Evolutionary conservation across 2,113 vertebrate species (phyloP), one percentile per base, ranked within the genome.

Genomic region (Sylvicapra grimmia): DNA sequence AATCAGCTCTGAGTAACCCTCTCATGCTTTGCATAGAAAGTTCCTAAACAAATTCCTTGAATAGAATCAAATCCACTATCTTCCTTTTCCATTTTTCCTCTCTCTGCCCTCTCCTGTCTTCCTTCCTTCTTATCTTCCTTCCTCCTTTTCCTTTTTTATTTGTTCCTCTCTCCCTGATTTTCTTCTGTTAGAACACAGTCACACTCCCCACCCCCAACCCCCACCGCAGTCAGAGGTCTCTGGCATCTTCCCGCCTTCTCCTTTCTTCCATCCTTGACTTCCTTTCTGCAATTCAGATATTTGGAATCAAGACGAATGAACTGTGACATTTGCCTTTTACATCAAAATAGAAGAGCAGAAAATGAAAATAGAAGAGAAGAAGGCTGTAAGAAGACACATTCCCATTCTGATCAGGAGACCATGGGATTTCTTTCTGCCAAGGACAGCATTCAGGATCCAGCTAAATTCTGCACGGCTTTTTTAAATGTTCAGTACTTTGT

Each of bases 321-420:
- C 58, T 25, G 13, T 72, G 88, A 87, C 75, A 68, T 89, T 96
- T 97, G 63, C 77, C 83, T 97, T 97, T 92, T 18, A 40, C 59
- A 68, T 89, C 86, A 59, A 97, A 89, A 95, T 58, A 84, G 75
- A 95, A 92, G 89, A 91, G 40, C 89, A 95, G 59, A 93, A 79
- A 97, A 92, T 61, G 80, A 72, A 96, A 95, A 54, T 56, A 77
- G 90, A 86, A 88, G 86, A 51, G 63, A 59, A 59, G 80, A 63
- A 75, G 47, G 82, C 85, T 68, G 1, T 63, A 68, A 79, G 29
- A 14, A 33, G 31, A 13, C 80, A n/a, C 2, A 25, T 6, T 61
- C 27, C 12, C 56, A 80, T 85, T 59, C 65, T 4, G 0, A 53
- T 4, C 51, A 56, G 56, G 56, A 92, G 93, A 44, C 29, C 18